Conservation (phyloP, 2,888 invertebrate genomes). For the Carterocephalus palaemon region DNA sequence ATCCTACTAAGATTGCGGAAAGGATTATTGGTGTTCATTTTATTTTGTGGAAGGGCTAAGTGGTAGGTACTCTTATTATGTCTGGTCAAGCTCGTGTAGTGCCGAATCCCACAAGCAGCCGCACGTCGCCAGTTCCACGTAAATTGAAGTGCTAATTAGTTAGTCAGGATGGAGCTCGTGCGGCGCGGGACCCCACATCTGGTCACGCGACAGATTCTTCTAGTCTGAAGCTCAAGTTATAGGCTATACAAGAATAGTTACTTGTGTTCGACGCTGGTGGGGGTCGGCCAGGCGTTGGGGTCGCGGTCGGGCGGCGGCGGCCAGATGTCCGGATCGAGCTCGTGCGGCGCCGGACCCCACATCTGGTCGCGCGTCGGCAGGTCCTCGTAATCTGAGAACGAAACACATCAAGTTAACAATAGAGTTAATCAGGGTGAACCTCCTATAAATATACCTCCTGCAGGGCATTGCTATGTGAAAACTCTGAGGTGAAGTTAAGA, state of each 20-base stretch:
- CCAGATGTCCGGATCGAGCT: slow-evolving; percentile 89
- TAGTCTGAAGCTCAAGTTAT: slow-evolving; percentile 61
- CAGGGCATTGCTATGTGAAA: no score
- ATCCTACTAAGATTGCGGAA: no score
- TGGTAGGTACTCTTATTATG: no score
- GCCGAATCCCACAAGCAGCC: no score
- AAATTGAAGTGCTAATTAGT: no score
- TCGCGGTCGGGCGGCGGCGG: slow-evolving; percentile 82
- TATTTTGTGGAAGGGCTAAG: no score
- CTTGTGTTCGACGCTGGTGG: slow-evolving; percentile 88
- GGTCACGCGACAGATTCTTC: slow-evolving; percentile 70
- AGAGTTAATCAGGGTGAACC: no score
- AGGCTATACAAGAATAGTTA: slow-evolving; percentile 38
- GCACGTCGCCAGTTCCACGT: no score
- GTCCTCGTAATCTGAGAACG: slow-evolving; percentile 74
- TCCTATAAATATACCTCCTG: slow-evolving; percentile 4
- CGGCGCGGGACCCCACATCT: slow-evolving; percentile 67
- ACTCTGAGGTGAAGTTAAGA: no score
- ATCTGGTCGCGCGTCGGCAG: slow-evolving; percentile 67
- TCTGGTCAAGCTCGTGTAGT: no score
- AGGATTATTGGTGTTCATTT: no score
- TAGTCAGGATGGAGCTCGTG: slow-evolving; percentile 85
- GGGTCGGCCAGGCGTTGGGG: slow-evolving; percentile 93
- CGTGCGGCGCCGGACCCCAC: slow-evolving; percentile 73
- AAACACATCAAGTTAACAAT: neutral